Evolutionary conservation across 2,797 vertebrate species (phyloP).

Genomic region (Ctenopoma multispine): DNA sequence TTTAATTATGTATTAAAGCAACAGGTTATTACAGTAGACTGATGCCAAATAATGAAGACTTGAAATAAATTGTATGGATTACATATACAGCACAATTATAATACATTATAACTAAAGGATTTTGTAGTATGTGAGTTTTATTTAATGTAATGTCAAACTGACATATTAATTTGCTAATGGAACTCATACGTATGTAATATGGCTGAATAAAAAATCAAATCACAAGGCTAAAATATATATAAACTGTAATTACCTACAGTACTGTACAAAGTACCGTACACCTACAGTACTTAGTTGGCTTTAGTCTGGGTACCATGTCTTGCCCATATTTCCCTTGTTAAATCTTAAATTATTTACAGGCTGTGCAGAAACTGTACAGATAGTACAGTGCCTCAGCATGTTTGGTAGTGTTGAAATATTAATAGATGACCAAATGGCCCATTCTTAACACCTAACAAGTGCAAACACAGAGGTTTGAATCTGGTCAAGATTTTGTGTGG

Average conservation of each 20-base stretch:
- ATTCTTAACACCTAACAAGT: conserved; percentile 27
- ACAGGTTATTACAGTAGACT: too few relatives aligned
- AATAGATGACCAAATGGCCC: conserved; percentile 32
- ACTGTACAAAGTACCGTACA: too few relatives aligned
- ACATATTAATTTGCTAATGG: neutral
- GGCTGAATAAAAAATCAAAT: too few relatives aligned
- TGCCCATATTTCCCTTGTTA: neutral
- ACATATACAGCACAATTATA: too few relatives aligned
- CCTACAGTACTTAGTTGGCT: neutral
- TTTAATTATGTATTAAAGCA: too few relatives aligned
- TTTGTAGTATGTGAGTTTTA: neutral
- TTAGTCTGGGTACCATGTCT: neutral
- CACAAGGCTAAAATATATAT: too few relatives aligned
- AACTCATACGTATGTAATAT: neutral
- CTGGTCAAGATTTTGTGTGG: conserved; percentile 16
- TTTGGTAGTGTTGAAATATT: conserved; percentile 29
- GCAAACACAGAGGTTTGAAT: conserved; percentile 20
- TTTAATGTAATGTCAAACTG: neutral
- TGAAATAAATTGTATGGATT: too few relatives aligned
- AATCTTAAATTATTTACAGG: conserved; percentile 22
- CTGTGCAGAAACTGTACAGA: conserved; percentile 15
- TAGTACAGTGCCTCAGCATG: conserved; percentile 11
- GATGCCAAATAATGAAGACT: too few relatives aligned
- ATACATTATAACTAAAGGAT: too few relatives aligned
- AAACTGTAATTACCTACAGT: too few relatives aligned